A percentile compares a stretch with the other conserved stretches of the same genome.
phyloP scores from a whole-genome alignment of 1,140 invertebrate species.

The Notospermus geniculatus region DNA sequence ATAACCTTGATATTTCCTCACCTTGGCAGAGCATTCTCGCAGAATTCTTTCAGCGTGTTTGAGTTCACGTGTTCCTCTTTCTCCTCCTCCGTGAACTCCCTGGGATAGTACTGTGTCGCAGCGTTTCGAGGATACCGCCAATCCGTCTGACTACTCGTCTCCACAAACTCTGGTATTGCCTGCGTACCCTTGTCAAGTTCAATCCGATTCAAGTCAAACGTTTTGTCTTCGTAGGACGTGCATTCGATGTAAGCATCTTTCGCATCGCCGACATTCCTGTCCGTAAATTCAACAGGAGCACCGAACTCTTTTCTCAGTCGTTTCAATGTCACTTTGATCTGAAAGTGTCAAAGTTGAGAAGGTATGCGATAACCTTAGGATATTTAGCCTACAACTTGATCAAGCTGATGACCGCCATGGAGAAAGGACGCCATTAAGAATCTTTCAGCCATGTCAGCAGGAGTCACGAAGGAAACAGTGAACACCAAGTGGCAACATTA shows the following conservation, averaged over 20 bases:
- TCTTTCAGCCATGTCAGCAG: no score
- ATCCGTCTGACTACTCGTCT: slow-evolving; percentile 44
- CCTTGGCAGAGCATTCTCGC: slow-evolving; percentile 39
- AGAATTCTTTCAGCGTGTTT: slow-evolving; percentile 35
- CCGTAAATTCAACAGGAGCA: slow-evolving; percentile 39
- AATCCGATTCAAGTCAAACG: slow-evolving; percentile 44
- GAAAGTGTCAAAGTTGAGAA: slow-evolving; percentile 11
- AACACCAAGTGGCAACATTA: no score
- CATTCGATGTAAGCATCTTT: slow-evolving; percentile 53
- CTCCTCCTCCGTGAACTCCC: slow-evolving; percentile 46
- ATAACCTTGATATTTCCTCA: no score
- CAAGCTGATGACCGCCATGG: no score
- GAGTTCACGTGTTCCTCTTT: slow-evolving; percentile 31
- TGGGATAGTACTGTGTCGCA: slow-evolving; percentile 49
- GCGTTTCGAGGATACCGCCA: slow-evolving; percentile 54
- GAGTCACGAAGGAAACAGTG: no score
- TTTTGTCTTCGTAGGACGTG: slow-evolving; percentile 42
- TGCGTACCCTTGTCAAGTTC: slow-evolving; percentile 50
- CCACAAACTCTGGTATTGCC: slow-evolving; percentile 44
- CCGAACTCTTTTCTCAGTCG: slow-evolving; percentile 50
- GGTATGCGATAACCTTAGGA: neutral
- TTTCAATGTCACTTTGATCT: slow-evolving; percentile 45
- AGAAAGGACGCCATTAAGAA: no score
- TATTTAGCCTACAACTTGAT: no score
- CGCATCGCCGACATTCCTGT: slow-evolving; percentile 44